phyloP scores from a whole-genome alignment of 2,113 vertebrate species.

The Thryonomys swinderianus region DNA sequence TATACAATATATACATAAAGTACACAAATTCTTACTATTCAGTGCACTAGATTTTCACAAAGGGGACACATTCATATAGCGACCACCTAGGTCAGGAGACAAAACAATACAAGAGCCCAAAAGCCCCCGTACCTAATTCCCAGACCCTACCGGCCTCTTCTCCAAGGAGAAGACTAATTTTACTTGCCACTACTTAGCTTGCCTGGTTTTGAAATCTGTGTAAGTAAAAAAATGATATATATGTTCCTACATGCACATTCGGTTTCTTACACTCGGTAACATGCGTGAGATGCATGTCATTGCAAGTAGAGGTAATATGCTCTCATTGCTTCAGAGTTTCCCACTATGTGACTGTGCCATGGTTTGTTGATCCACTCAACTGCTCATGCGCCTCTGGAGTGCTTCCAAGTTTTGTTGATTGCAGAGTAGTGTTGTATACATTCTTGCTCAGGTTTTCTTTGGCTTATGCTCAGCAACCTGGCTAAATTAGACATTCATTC shows the following conservation, averaged over 20 bases:
- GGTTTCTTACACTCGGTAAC: neutral
- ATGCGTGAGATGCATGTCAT: neutral
- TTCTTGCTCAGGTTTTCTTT: neutral
- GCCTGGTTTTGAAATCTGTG: neutral
- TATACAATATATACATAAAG: neutral
- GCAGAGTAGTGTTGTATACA: neutral
- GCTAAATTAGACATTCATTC: neutral
- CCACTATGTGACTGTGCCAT: neutral
- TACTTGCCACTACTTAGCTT: neutral
- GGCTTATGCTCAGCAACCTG: neutral
- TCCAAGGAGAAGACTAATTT: neutral
- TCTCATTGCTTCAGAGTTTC: neutral
- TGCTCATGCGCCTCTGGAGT: neutral
- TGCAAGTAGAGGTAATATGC: neutral
- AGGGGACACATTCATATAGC: neutral
- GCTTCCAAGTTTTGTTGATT: neutral
- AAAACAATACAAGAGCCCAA: neutral
- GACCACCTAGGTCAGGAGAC: neutral
- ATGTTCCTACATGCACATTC: neutral
- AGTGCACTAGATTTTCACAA: neutral
- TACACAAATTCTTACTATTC: neutral
- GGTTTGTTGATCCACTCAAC: neutral
- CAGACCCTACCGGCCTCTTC: neutral
- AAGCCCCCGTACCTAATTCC: neutral
- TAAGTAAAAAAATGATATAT: neutral